Evolutionary conservation across 2,888 invertebrate species (phyloP), one percentile per base, ranked within the genome.

Genomic region (Mythimna pallens): DNA sequence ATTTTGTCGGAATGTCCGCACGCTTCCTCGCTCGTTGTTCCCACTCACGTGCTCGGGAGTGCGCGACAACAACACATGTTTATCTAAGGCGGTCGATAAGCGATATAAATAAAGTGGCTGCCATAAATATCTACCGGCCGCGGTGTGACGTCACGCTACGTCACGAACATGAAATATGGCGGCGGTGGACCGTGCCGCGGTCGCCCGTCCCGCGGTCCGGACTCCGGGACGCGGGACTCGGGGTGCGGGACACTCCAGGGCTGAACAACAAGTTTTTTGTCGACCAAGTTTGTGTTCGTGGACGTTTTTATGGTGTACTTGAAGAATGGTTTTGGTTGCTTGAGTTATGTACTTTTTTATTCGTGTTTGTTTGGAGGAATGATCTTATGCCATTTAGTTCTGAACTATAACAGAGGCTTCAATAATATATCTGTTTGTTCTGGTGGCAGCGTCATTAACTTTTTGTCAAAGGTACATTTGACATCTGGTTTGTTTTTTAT

Each of bases 61-160:
- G 70, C 69, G 77, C 72, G 81, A 84, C 77, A 67, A 69, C 68
- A 66, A 84, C 82, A 84, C 59, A 76, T 81, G 81, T 81, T 81
- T 84, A 72, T 76, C 69, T 84, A 84, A 84, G 66, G 69, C 64
- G 52, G 70, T 74, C 82, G 73, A 85, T 82, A 82, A 75, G 69
- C 82, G 79, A 78, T 85, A 83, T 85, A 82, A 83, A 83, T 85
- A 85, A 82, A 82, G 82, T 78, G 75, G 70, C 62, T 78, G 81
- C 80, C 82, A 81, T 81, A 80, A 73, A 80, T 84, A 81, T 81
- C 80, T 62, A 72, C 54, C 70, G 76, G 80, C 61, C 71, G 64
- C 65, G 68, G 59, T 71, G 78, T 85, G 83, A 83, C 83, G 77
- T 75, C 85, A 76, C 78, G 87, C 68, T 61, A 65, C 80, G 79